Conservation (phyloP, 2,888 invertebrate genomes). For the Clistopyga incitator region DNA sequence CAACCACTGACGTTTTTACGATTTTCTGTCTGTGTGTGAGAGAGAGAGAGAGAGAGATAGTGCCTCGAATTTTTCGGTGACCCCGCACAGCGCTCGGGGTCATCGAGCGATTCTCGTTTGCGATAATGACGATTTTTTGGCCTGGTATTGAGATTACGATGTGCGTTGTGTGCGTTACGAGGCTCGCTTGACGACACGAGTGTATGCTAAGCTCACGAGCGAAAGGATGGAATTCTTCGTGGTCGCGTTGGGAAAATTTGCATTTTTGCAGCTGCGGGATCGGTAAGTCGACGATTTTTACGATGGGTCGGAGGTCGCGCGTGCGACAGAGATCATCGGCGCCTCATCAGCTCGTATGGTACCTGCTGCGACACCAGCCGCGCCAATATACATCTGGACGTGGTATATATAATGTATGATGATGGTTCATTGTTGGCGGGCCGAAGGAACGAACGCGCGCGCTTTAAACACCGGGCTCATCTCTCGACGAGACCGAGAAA, state of each 20-base stretch:
- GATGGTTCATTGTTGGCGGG: conserved; percentile 68
- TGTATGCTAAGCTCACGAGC: not conserved
- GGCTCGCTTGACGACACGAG: not conserved
- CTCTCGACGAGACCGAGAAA: conserved; percentile 60
- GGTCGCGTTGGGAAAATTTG: conserved; percentile 65
- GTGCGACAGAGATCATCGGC: conserved; percentile 66
- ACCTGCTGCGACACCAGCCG: conserved; percentile 67
- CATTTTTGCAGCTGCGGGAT: conserved; percentile 76
- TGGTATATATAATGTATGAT: conserved; percentile 37
- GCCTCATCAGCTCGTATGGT: conserved; percentile 63
- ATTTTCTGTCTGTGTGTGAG: not conserved
- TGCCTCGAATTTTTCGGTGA: conserved; percentile 38
- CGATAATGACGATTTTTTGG: conserved; percentile 50
- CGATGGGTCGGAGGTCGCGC: conserved; percentile 79
- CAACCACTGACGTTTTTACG: conserved; percentile 20
- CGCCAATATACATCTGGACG: conserved; percentile 70
- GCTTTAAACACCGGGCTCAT: conserved; percentile 53
- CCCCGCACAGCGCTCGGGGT: conserved; percentile 25
- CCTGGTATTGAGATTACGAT: conserved; percentile 29
- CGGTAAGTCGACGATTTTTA: conserved; percentile 79
- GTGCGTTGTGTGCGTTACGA: not conserved
- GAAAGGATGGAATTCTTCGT: conserved; percentile 40
- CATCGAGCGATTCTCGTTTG: conserved; percentile 32
- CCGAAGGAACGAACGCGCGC: conserved; percentile 61
- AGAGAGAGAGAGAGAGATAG: conserved; percentile 4